A percentile compares a stretch with the other conserved stretches of the same genome.
Evolutionary conservation across 2,113 vertebrate species (phyloP).

Genomic region (Chloroceryle aenea): DNA sequence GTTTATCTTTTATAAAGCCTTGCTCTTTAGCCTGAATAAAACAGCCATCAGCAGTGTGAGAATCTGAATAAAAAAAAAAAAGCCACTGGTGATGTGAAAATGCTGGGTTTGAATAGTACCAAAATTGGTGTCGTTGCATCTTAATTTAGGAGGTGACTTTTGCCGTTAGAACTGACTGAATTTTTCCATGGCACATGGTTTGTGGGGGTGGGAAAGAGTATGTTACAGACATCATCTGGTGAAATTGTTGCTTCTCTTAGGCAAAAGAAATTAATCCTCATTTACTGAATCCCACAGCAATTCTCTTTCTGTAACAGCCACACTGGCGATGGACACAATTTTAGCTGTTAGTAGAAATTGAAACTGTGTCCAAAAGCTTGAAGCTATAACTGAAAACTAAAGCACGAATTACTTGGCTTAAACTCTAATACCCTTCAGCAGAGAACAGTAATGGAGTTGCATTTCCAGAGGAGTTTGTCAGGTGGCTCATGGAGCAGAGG

Average conservation of each 20-base stretch:
- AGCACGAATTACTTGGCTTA: not conserved
- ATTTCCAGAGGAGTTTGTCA: not conserved
- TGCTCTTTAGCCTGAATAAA: not conserved
- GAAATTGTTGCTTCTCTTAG: not conserved
- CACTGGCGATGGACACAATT: not conserved
- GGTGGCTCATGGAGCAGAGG: not conserved
- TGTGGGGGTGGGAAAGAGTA: not conserved
- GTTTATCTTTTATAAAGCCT: not conserved
- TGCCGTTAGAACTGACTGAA: not conserved
- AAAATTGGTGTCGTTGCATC: not conserved
- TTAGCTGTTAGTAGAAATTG: not conserved
- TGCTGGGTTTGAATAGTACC: not conserved
- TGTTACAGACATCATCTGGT: not conserved
- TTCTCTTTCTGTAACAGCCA: constrained; percentile 3
- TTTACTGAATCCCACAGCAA: constrained; percentile 1
- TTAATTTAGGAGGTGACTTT: not conserved
- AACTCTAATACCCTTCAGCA: not conserved
- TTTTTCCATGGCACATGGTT: not conserved
- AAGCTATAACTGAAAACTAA: not conserved
- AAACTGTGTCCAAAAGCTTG: not conserved
- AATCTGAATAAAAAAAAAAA: not conserved
- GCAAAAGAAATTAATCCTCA: not conserved
- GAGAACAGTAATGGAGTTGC: not conserved
- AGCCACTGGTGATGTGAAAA: not conserved
- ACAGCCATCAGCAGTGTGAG: not conserved